Percentiles rank a stretch among this genome's conserved stretches.
phyloP scores from a whole-genome alignment of 2,797 vertebrate genomes.

The Parotocinclus haroldoi region DNA sequence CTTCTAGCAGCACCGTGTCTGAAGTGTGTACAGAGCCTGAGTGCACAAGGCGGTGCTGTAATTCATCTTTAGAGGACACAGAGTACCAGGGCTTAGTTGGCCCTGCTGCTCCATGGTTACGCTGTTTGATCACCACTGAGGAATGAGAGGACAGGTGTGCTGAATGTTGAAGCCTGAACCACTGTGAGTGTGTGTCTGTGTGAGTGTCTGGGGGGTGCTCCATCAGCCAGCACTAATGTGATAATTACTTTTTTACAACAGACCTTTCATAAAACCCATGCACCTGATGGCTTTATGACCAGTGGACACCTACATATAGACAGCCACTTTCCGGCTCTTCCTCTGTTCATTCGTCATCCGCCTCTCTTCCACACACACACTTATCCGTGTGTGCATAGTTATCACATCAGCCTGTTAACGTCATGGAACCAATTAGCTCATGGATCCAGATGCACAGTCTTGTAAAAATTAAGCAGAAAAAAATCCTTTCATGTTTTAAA shows the following conservation, averaged over 20 bases:
- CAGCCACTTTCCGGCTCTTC: background rate
- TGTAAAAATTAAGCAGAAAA: background rate
- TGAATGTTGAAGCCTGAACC: constrained; percentile 25
- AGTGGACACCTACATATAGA: constrained; percentile 37
- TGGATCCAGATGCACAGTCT: background rate
- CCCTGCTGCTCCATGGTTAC: constrained; percentile 38
- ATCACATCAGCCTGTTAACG: constrained; percentile 10
- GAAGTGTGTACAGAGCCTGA: constrained; percentile 38
- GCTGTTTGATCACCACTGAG: constrained; percentile 42
- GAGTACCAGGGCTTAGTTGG: background rate
- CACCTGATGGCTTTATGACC: constrained; percentile 60
- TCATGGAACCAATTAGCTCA: constrained; percentile 26
- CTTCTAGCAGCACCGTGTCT: constrained; percentile 1
- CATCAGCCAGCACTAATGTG: constrained; percentile 42
- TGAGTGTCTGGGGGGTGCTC: constrained; percentile 50
- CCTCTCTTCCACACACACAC: constrained; percentile 1
- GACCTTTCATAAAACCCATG: constrained; percentile 49
- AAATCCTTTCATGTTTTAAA: too few species aligned
- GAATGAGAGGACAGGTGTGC: constrained; percentile 47
- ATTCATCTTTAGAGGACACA: constrained; percentile 17
- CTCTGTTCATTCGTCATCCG: background rate
- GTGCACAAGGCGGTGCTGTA: constrained; percentile 11
- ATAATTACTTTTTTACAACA: constrained; percentile 70
- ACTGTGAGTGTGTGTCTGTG: constrained; percentile 15
- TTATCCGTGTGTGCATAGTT: constrained; percentile 46